Evolutionary conservation across 2,113 vertebrate genomes (phyloP).

Genomic region (Ibidorhyncha struthersii): DNA sequence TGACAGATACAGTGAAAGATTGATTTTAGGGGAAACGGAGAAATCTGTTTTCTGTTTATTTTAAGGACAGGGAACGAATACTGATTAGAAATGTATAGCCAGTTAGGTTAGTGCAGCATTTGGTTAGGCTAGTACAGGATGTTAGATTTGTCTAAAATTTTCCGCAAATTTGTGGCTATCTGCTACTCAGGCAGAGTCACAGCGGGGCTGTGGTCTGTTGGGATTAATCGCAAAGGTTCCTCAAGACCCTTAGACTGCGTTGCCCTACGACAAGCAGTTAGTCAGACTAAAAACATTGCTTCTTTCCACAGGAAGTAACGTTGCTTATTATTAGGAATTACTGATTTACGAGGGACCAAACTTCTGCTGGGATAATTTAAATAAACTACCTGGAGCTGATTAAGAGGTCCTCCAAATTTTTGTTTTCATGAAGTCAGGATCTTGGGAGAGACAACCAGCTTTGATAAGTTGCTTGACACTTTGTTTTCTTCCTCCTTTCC

Average conservation of each 20-base stretch:
- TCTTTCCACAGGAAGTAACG: neutral
- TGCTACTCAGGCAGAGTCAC: slow-evolving; percentile 25
- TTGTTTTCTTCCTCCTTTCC: neutral
- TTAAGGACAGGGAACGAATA: slow-evolving; percentile 78
- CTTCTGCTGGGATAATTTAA: neutral
- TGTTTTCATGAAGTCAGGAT: neutral
- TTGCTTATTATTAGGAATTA: neutral
- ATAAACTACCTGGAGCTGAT: neutral
- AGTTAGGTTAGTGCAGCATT: slow-evolving; percentile 43
- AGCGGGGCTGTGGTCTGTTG: neutral
- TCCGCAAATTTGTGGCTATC: neutral
- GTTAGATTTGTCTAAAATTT: slow-evolving; percentile 56
- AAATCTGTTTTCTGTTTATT: slow-evolving; percentile 83
- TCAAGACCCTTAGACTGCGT: neutral
- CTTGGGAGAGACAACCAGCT: neutral
- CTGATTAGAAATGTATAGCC: slow-evolving; percentile 75
- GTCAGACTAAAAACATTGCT: neutral
- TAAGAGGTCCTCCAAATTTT: neutral
- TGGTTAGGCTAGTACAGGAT: slow-evolving; percentile 63
- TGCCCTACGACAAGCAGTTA: neutral
- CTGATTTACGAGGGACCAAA: neutral
- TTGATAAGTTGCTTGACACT: neutral
- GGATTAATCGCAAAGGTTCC: neutral
- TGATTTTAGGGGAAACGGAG: slow-evolving; percentile 78
- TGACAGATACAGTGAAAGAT: slow-evolving; percentile 77